Base-by-base conservation (phyloP, 1,140 invertebrate genomes). In the Orius insidiosus region DNA sequence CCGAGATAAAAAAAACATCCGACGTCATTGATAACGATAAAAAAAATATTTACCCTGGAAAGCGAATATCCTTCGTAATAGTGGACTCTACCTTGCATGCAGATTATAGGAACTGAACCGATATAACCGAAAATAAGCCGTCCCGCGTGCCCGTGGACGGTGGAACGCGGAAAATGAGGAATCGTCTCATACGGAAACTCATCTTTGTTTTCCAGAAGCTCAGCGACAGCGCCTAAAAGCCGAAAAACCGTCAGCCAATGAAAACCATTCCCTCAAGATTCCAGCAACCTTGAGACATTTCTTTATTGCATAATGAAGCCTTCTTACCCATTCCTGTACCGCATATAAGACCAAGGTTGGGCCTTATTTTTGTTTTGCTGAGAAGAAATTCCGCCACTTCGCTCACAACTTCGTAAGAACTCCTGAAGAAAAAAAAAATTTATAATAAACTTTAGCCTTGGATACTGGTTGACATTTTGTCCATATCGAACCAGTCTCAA, bases 11-110 rank as follows among this genome's bases (percentile, higher is more conserved):
- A 7, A 24, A 24, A 24, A 24, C 24, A 24, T 24, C 24, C 24
- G 24, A 24, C 24, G 24, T 24, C 24, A 24, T 24, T 7, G 24
- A 24, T 24, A 24, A 24, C 24, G 24, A 24, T 24, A 24, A 24
- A 3, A 24, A 24, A n/a, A 13, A 8, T 40, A 55, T 52, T 58
- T 67, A 86, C 83, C 72, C 83, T 86, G 75, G 80, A 85, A 9
- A 88, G 64, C 5, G 85, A 78, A 65, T 97, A 93, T 42, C 93
- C 93, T 66, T 98, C 93, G 59, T 95, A 97, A 53, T 85, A 79
- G 64, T 98, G 93, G 62, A 94, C 90, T 44, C 93, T 70, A 18
- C 93, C 93, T 59, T 97, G 86, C 90, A 97, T 96, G 53, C 86
- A 85, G 55, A 97, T 78, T 0, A 93, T 79, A 1, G 76, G 70